These are phyloP conservation scores for Hephaestus fuliginosus DNA, from an alignment of 2,797 vertebrate species.

Conservation along the genomic window DNA sequence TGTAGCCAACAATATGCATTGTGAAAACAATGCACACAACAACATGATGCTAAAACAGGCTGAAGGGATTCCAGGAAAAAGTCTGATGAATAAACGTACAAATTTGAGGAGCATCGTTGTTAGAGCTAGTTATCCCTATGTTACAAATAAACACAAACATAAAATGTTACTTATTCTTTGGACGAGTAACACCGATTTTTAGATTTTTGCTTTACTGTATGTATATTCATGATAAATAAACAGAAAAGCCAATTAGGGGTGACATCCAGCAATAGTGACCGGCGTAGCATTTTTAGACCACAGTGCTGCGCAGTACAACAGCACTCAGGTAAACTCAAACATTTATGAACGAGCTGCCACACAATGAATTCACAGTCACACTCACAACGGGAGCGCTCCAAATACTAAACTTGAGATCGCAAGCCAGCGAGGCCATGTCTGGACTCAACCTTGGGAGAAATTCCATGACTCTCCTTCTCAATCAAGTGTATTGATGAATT, in stretches of 20 bases:
- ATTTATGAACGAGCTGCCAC: constrained; percentile 47
- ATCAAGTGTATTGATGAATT: constrained; percentile 74
- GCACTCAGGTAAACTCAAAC: constrained; percentile 60
- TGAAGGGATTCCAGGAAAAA: background rate
- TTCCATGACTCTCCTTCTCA: constrained; percentile 51
- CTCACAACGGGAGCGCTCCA: background rate
- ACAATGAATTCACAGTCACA: constrained; percentile 15
- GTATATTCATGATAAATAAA: background rate
- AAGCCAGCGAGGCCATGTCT: constrained; percentile 23
- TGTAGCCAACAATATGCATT: background rate
- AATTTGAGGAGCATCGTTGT: background rate
- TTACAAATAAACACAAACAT: background rate
- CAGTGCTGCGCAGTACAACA: constrained; percentile 22
- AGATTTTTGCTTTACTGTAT: background rate
- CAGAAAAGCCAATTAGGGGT: background rate
- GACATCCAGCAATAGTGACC: constrained; percentile 21
- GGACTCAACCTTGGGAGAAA: constrained; percentile 70
- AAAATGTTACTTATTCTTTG: too few relatives aligned
- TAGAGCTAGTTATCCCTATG: background rate
- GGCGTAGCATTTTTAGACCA: constrained; percentile 17
- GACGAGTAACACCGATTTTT: too few relatives aligned
- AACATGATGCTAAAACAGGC: background rate
- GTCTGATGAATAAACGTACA: background rate
- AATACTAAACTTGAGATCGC: constrained; percentile 4
- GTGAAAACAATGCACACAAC: background rate